Base-by-base conservation (phyloP, 1,140 invertebrate genomes). In the Brachionus paranguensis region DNA sequence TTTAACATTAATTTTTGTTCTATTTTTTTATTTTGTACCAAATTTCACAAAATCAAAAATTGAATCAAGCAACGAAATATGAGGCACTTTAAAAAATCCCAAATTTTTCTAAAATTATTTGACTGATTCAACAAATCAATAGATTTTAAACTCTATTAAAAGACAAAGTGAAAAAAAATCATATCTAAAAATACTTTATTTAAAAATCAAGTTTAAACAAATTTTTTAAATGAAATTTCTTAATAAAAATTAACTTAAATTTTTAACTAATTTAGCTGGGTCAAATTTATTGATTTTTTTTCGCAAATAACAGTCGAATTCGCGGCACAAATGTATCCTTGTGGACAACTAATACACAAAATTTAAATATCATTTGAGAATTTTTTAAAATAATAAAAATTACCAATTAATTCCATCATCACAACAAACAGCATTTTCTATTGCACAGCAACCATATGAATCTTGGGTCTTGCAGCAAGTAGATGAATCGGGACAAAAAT, bases 361-460 rank as follows among this genome's bases (percentile, higher is more conserved):
- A 33, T 50, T 10, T 53, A 17, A 50, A 53, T 37, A 37, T 37
- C 7, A 7, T 37, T 37, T 7, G 0, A 29, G 33, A 29, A 20
- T 17, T 12, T 47, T 20, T 60, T 8, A 0, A 24, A 24, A 24
- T 10, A 53, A 27, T 37, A 17, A 64, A 64, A 81, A 24, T 81
- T 81, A 81, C 78, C 78, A 81, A 47, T 81, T 81, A 33, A 81
- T 47, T 20, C 78, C 78, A 29, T 81, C 78, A 24, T 81, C 78
- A 60, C 78, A 81, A 29, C 78, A 81, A 20, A 81, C 78, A 12
- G 78, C 78, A 17, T 81, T 64, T 27, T 81, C 27, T 29, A 81
- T 81, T 1, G 78, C 53, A 68, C 78, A 81, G 14, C 78, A 81
- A 24, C 78, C 78, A 27, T 43, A 81, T 6, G 78, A 45, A 1